Evolutionary conservation across 2,888 invertebrate species (phyloP), one percentile per base, ranked within the genome.

Genomic region (Miltochrista miniata): DNA sequence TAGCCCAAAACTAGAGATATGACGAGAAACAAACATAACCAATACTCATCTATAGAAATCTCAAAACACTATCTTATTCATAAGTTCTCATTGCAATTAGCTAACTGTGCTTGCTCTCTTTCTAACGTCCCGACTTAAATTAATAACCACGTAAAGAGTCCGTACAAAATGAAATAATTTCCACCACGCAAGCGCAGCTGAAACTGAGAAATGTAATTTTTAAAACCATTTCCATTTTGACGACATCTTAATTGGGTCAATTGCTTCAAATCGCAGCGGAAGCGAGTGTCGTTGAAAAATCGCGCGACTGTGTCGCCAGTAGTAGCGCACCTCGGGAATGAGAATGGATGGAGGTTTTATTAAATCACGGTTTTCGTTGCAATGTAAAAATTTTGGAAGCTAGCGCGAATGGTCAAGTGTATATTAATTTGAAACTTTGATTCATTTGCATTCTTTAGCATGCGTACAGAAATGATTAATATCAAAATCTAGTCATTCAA

Each of bases 161-260:
- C n/a, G 9, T 30, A 48, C 46, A 50, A 63, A 57, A 63, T 59
- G 53, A 59, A 52, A 54, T 56, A 50, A 59, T 62, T 48, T 30
- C 30, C 15, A 41, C 42, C 8, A 34, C 15, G 7, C 24, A 36
- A 57, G 49, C 48, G 37, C 45, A 39, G 49, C 48, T 55, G 34
- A 38, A 59, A 62, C 30, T 56, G 44, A 49, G 54, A 63, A 63
- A 56, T 51, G 5, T 43, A 59, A 63, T 66, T 60, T 43, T 63
- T 52, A 48, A 48, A 63, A 62, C 54, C 46, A 45, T 58, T 60
- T 66, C 57, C 58, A 64, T 48, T 64, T 59, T 60, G 52, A 42
- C 54, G 51, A 52, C 50, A 51, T 48, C 56, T 64, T 73, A 74
- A 75, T 73, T 74, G 65, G 75, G 74, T 72, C 72, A 73, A 74